phyloP scores from a whole-genome alignment of 2,797 vertebrate species.

The Neostethus bicornis region DNA sequence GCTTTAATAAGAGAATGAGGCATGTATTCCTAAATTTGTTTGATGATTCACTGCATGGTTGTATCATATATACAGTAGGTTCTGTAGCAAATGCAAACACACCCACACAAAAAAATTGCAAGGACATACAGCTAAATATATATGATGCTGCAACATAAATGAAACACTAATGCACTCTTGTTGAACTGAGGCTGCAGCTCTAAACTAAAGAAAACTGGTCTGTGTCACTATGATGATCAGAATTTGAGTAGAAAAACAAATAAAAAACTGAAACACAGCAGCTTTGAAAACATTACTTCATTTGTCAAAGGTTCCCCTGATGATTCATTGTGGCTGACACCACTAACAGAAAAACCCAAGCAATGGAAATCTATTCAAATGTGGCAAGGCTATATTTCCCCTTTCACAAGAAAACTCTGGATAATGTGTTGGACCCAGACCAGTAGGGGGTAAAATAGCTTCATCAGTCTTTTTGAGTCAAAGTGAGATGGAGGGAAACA shows the following conservation, averaged over 20 bases:
- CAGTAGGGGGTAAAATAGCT: constrained; percentile 73
- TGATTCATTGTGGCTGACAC: constrained; percentile 65
- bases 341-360: constrained; percentile 62
- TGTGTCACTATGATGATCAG: constrained; percentile 20
- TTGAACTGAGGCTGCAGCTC: constrained; percentile 21
- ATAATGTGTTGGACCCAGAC: constrained; percentile 70
- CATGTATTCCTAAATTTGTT: too few species aligned
- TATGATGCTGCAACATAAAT: too few species aligned
- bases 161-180: not conserved
- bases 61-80: too few species aligned
- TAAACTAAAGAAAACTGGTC: not conserved
- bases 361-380: constrained; percentile 71
- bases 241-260: constrained; percentile 5
- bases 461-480: constrained; percentile 70
- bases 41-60: too few species aligned
- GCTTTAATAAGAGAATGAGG: too few species aligned
- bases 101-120: not conserved
- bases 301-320: constrained; percentile 50
- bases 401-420: constrained; percentile 62
- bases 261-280: constrained; percentile 31
- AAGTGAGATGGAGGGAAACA: constrained; percentile 70
- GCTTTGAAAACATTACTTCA: constrained; percentile 50
- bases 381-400: constrained; percentile 67
- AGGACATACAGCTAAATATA: not conserved
- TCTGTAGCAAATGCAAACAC: not conserved